phyloP scores from a whole-genome alignment of 2,113 vertebrate species.

The Antigone vipio region DNA sequence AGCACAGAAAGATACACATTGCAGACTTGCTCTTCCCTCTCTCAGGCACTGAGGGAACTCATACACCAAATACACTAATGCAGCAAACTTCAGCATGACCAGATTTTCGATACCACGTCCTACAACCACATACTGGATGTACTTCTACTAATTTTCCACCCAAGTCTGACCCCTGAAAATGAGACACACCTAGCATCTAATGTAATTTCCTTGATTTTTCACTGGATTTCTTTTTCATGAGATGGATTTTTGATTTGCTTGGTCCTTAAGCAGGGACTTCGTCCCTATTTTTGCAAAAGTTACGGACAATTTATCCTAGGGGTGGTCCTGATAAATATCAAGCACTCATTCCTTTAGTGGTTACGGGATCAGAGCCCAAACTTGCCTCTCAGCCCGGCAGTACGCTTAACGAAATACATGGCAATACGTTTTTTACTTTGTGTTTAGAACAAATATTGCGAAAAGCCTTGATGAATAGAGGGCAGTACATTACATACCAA shows the following conservation, averaged over 20 bases:
- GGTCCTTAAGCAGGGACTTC: background rate
- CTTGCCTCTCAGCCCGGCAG: background rate
- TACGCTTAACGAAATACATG: background rate
- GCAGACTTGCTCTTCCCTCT: background rate
- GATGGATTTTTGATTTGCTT: background rate
- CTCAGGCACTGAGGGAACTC: background rate
- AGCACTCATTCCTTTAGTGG: fast-evolving
- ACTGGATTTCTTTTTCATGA: background rate
- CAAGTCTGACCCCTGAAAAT: background rate
- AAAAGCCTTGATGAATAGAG: background rate
- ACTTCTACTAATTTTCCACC: background rate
- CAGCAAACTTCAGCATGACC: background rate
- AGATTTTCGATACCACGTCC: background rate
- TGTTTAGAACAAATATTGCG: background rate
- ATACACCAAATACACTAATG: background rate
- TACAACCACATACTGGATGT: fast-evolving
- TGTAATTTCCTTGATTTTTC: background rate
- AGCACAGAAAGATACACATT: background rate
- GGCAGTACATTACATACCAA: background rate
- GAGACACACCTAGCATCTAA: background rate
- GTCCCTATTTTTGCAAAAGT: background rate
- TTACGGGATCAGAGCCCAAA: background rate
- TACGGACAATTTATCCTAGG: background rate
- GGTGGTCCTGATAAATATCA: background rate
- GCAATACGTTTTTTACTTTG: background rate